Conservation (phyloP, 35 echinoderm and acorn worm genomes). For the Strongylocentrotus purpuratus region DNA sequence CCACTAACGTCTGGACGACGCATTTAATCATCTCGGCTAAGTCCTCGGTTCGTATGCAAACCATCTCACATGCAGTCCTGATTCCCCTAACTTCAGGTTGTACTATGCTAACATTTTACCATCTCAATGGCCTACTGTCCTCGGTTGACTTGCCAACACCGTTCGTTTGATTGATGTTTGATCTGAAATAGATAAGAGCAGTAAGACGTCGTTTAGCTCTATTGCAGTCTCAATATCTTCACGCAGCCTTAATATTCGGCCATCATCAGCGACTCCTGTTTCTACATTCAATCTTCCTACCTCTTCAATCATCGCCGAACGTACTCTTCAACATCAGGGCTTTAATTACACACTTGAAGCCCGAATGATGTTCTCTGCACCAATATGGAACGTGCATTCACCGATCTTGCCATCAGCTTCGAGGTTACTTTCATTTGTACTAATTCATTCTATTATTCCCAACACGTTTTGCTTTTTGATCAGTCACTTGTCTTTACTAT, state of each 20-base stretch:
- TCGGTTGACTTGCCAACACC: background rate
- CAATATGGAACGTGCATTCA: background rate
- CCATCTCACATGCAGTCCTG: background rate
- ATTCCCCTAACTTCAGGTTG: background rate
- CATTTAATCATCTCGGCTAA: background rate
- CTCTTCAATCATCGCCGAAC: background rate
- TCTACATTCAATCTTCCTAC: background rate
- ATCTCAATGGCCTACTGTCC: background rate
- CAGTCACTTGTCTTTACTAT: background rate
- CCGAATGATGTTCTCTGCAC: background rate
- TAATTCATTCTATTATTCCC: background rate
- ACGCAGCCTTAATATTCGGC: background rate
- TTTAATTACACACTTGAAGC: background rate
- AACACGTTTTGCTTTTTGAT: background rate
- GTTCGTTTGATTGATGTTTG: conserved; percentile 26
- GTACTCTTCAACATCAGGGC: background rate
- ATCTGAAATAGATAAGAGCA: conserved; percentile 49
- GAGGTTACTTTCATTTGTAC: background rate
- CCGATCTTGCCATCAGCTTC: background rate
- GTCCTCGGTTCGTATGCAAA: background rate
- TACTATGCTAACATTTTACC: background rate
- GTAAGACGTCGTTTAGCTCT: conserved; percentile 22
- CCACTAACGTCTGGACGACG: no score
- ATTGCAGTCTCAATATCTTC: background rate
- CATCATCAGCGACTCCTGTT: background rate